These are phyloP conservation scores for Pelobates fuscus DNA, from an alignment of 2,113 vertebrate genomes.

Conservation along the genomic window DNA sequence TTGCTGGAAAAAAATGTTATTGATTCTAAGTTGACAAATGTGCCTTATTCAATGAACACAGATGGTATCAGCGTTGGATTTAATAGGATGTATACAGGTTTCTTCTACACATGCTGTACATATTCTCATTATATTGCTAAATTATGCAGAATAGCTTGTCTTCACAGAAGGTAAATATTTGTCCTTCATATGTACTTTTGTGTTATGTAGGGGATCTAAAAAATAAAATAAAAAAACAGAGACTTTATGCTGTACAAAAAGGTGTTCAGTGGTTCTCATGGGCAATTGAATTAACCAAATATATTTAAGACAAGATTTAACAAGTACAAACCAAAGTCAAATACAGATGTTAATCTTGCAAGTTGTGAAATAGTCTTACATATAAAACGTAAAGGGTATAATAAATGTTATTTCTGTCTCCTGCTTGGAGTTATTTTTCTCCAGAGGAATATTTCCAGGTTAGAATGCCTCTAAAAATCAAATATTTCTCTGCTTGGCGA, in stretches of 20 bases:
- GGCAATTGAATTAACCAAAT: slow-evolving; percentile 25
- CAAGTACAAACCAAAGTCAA: slow-evolving; percentile 42
- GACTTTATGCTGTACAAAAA: not conserved
- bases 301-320: slow-evolving; percentile 31
- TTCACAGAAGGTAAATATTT: slow-evolving; percentile 32
- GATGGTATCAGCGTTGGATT: slow-evolving; percentile 29
- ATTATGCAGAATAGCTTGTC: slow-evolving; percentile 14
- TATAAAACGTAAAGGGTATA: not conserved
- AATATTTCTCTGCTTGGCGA: slow-evolving; percentile 3
- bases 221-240: not conserved
- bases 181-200: slow-evolving; percentile 19
- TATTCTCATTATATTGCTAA: slow-evolving; percentile 24
- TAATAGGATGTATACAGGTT: slow-evolving; percentile 9
- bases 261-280: not conserved
- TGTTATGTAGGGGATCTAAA: not conserved
- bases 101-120: slow-evolving; percentile 24
- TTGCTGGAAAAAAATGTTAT: slow-evolving; percentile 18
- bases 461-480: slow-evolving; percentile 7
- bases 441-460: not conserved
- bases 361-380: slow-evolving; percentile 21
- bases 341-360: slow-evolving; percentile 11
- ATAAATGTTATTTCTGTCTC: not conserved
- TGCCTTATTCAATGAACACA: slow-evolving; percentile 26
- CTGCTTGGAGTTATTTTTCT: not conserved
- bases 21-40: slow-evolving; percentile 43